A percentile compares a stretch with the other conserved stretches of the same genome.
Conservation (phyloP, 2,888 invertebrate species). For the Teleiodes luculella region DNA sequence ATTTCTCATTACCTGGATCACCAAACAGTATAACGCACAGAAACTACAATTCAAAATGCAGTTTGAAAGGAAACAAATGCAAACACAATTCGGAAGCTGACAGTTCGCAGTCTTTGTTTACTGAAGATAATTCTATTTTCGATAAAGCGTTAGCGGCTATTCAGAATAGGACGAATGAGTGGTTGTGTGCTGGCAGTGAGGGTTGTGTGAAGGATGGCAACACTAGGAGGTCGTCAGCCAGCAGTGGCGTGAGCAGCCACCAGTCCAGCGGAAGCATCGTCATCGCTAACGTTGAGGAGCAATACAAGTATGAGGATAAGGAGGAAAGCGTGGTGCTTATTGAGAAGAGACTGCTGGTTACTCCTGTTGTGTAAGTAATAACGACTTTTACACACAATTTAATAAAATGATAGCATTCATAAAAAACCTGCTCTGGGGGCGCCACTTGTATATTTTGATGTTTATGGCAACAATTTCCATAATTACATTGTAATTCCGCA, state of each 20-base stretch:
- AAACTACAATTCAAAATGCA: conserved; percentile 61
- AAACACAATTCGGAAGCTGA: conserved; percentile 22
- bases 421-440: too few relatives aligned
- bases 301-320: conserved; percentile 86
- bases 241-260: conserved; percentile 68
- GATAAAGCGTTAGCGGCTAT: conserved; percentile 58
- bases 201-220: conserved; percentile 41
- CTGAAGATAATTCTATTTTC: conserved; percentile 35
- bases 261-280: conserved; percentile 65
- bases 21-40: conserved; percentile 58
- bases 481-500: too few relatives aligned
- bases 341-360: conserved; percentile 80
- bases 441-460: too few relatives aligned
- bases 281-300: conserved; percentile 81
- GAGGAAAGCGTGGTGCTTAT: conserved; percentile 84
- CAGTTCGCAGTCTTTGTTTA: conserved; percentile 30
- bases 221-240: conserved; percentile 66
- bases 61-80: conserved; percentile 43
- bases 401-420: too few relatives aligned
- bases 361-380: conserved; percentile 73
- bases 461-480: too few relatives aligned
- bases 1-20: conserved; percentile 67
- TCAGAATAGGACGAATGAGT: conserved; percentile 66
- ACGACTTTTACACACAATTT: too few relatives aligned
- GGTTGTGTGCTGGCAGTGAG: conserved; percentile 41